Evolutionary conservation across 2,113 vertebrate genomes (phyloP).

Genomic region (Pelvicachromis taeniatus): DNA sequence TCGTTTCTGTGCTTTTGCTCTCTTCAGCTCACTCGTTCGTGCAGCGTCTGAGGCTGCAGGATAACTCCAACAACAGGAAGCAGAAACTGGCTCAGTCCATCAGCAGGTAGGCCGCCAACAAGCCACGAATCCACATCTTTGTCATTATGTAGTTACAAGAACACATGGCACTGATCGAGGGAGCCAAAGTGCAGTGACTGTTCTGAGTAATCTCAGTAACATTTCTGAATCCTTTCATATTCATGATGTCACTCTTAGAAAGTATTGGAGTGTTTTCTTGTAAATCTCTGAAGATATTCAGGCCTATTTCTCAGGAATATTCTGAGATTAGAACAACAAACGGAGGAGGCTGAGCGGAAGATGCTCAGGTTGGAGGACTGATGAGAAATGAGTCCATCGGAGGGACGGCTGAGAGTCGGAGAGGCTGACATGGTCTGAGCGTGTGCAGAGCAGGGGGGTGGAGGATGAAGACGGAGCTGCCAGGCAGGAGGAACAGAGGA

Average conservation of each 20-base stretch:
- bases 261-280: neutral
- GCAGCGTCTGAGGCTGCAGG: conserved; percentile 69
- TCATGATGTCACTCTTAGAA: neutral
- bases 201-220: too few species aligned
- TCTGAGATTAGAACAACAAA: neutral
- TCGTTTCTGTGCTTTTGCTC: neutral
- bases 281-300: neutral
- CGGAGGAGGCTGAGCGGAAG: neutral
- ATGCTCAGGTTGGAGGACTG: neutral
- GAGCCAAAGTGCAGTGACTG: neutral
- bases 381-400: neutral
- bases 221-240: neutral
- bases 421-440: neutral
- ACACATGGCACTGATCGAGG: neutral
- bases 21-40: conserved; percentile 59
- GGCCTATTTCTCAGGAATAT: neutral
- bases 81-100: conserved; percentile 75
- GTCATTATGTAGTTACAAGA: accelerated
- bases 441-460: neutral
- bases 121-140: neutral
- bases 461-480: neutral
- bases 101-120: conserved; percentile 34
- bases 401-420: too few species aligned
- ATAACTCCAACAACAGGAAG: conserved; percentile 68
- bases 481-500: too few species aligned